These are phyloP conservation scores for Saturnia japonica DNA, from an alignment of 2,888 invertebrate genomes.

Conservation along the genomic window DNA sequence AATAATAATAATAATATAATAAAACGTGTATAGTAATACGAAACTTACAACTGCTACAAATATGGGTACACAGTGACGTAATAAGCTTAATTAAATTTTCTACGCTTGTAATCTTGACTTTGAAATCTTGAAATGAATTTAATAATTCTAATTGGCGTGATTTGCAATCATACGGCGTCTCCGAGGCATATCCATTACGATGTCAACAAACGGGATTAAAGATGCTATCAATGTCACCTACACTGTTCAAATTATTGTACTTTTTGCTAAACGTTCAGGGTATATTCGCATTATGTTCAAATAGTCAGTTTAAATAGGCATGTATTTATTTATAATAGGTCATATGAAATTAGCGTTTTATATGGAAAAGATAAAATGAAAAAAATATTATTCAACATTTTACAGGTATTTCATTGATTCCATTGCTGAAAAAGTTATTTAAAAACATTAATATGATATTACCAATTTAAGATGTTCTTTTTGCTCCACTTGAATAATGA, in stretches of 20 bases:
- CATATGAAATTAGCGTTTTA: no score
- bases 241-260: slow-evolving; percentile 18
- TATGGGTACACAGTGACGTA: not conserved
- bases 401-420: no score
- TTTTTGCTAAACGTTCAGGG: slow-evolving; percentile 16
- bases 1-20: no score
- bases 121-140: slow-evolving; percentile 36
- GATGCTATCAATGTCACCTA: slow-evolving; percentile 34
- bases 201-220: slow-evolving; percentile 30
- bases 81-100: slow-evolving; percentile 22
- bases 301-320: not conserved
- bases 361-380: no score
- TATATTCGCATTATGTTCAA: not conserved
- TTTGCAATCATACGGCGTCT: slow-evolving; percentile 17
- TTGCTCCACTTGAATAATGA: no score
- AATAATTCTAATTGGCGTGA: slow-evolving; percentile 37
- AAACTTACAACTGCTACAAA: not conserved
- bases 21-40: not conserved
- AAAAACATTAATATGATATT: no score
- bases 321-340: not conserved
- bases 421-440: no score
- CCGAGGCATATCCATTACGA: slow-evolving; percentile 29
- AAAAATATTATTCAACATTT: no score
- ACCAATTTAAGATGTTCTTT: no score
- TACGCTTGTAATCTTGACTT: slow-evolving; percentile 37